These are phyloP conservation scores for Geodia barretti DNA, from an alignment of 37 sponge, comb jelly and placozoan species.

Conservation along the genomic window DNA sequence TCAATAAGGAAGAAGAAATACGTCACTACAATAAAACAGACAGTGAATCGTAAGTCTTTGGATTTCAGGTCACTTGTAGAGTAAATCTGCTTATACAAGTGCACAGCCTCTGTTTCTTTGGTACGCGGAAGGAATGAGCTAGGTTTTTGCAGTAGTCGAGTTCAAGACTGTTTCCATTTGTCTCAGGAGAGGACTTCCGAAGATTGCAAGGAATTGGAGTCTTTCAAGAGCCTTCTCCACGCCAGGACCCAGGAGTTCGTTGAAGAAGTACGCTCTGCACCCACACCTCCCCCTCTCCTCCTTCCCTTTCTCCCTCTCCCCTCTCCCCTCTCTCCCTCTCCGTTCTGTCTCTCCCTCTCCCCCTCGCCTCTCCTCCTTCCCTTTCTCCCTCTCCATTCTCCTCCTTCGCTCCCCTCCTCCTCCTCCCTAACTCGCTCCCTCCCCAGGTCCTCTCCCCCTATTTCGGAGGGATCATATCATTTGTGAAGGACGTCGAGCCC, in stretches of 20 bases:
- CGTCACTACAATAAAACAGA: too few relatives aligned
- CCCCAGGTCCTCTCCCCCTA: slow-evolving; percentile 82
- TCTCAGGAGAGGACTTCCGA: slow-evolving; percentile 79
- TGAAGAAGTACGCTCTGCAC: slow-evolving; percentile 74
- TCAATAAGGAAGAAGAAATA: too few relatives aligned
- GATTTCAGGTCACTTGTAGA: too few relatives aligned
- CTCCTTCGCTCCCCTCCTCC: neutral
- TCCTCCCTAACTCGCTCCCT: neutral
- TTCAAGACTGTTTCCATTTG: neutral
- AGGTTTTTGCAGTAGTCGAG: too few relatives aligned
- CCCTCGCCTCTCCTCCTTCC: neutral
- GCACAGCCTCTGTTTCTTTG: too few relatives aligned
- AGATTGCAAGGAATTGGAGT: slow-evolving; percentile 81
- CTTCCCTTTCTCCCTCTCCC: neutral
- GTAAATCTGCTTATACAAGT: too few relatives aligned
- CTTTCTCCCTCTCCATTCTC: neutral
- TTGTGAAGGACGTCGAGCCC: slow-evolving; percentile 92
- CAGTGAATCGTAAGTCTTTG: too few relatives aligned
- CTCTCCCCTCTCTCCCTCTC: neutral
- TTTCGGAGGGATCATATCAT: slow-evolving; percentile 93
- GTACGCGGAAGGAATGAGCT: too few relatives aligned
- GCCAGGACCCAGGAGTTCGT: slow-evolving; percentile 93
- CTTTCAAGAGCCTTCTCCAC: slow-evolving; percentile 85
- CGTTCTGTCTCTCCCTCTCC: neutral
- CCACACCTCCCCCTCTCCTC: neutral